These are phyloP conservation scores for Andricus grossulariae DNA, from an alignment of 1,140 invertebrate genomes.

Conservation along the genomic window DNA sequence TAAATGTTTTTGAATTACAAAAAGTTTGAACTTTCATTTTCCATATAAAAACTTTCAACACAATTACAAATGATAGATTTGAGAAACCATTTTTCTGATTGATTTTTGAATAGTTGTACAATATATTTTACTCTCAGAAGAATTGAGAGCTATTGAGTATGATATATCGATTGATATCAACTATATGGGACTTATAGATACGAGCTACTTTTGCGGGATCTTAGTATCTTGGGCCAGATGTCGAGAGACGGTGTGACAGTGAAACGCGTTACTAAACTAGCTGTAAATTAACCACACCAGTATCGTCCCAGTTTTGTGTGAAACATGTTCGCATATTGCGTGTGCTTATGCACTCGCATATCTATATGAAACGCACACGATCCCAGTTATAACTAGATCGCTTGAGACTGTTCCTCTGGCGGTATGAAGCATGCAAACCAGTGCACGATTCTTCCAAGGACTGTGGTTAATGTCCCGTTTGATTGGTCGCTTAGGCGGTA, in stretches of 20 bases:
- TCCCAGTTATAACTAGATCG: slow-evolving; percentile 46
- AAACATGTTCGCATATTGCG: slow-evolving; percentile 41
- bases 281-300: slow-evolving; percentile 72
- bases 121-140: too few species aligned
- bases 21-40: too few species aligned
- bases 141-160: too few species aligned
- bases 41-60: too few species aligned
- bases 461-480: slow-evolving; percentile 74
- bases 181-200: too few species aligned
- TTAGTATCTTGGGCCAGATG: not conserved
- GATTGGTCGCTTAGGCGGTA: slow-evolving; percentile 64
- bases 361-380: slow-evolving; percentile 36
- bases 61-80: too few species aligned
- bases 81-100: too few species aligned
- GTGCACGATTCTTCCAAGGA: slow-evolving; percentile 52
- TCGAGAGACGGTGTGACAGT: slow-evolving; percentile 17
- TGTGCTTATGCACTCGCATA: slow-evolving; percentile 38
- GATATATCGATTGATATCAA: too few species aligned
- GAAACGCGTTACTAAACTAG: slow-evolving; percentile 56
- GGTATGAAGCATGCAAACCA: slow-evolving; percentile 54
- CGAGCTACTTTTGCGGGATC: too few species aligned
- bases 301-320: slow-evolving; percentile 26
- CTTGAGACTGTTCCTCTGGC: slow-evolving; percentile 49
- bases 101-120: too few species aligned
- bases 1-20: too few species aligned